Base-by-base conservation (phyloP, 2,888 invertebrate genomes). In the Nyleta sp. region DNA sequence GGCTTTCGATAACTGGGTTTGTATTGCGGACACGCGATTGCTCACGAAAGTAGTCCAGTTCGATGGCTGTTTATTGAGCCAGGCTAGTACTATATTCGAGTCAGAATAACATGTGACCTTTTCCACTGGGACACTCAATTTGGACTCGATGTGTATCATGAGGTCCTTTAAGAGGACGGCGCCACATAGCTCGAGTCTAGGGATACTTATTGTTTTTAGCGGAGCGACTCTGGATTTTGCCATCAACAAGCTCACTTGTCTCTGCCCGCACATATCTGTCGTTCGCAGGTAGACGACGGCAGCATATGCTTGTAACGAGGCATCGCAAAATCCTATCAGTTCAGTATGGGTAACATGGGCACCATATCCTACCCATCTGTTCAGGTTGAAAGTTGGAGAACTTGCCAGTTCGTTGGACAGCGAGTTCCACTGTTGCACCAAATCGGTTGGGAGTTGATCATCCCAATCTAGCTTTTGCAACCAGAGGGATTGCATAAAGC, bases 281-380 rank as follows among this genome's bases (percentile, higher is more conserved):
- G 15, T 4, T 5, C 42, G n/a, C 28, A 31, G 10, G 10, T 31
- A 50, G 7, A 50, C 50, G 2, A 31, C 50, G 2, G 50, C 50
- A 1, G 50, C 13, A 8, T 50, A 50, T 13, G 50, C 50, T 10
- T 2, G n/a, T 15, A 2, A 15, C 8, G 28, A 28, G 10, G 28
- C 28, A 28, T 28, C 28, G 10, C 28, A 50, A 31, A 50, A 50
- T 0, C 50, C 50, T 5, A 50, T 24, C 13, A 50, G 20, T 50
- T 50, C 15, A 7, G 31, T 24, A 2, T n/a, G 15, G 5, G 15
- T 4, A 7, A 15, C 2, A 2, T 13, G 13, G 1, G 28, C 5
- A 7, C 31, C 31, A 17, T 42, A 42, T 15, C 15, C 7, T 15
- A 17, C 7, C 42, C 42, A 42, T 17, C 42, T 15, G 15, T 11